Evolutionary conservation across 2,797 vertebrate species (phyloP), one percentile per base, ranked within the genome.

Genomic region (Intellagama lesueurii): DNA sequence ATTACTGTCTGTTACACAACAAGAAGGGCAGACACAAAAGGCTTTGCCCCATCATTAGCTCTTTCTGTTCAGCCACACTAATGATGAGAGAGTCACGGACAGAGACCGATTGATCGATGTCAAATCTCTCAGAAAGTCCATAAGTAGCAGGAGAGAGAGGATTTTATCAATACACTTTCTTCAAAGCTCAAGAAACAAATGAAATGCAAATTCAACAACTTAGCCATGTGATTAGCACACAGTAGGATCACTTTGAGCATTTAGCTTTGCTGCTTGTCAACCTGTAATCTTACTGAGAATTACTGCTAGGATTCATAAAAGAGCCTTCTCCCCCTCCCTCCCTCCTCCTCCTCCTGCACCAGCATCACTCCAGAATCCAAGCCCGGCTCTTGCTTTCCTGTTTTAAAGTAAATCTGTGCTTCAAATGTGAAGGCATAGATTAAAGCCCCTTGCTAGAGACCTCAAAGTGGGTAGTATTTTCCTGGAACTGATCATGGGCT

Each of bases 191-290:
- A 85, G 89, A 94, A 95, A 95, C 32, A 91, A 95, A 95, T 89
- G 93, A 94, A 96, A 94, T 92, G 90, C 85, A 96, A 94, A 96
- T 96, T 93, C 94, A 95, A 96, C 94, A 96, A 96, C 95, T 95
- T 95, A 96, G 90, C 88, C 92, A 90, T 92, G 92, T 95, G 96
- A 95, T 96, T 95, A 91, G 93, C 6, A 86, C 94, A 91, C 92
- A 88, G 94, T 93, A 77, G 92, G 95, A 92, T 89, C 66, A 88
- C 92, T 96, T 90, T 32, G 92, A 92, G 91, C 91, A 47, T 92
- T 96, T 92, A 91, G 82, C 40, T 92, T 93, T 94, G 87, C 93
- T 93, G 95, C 92, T 94, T 68, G 5, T 88, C 92, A 94, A 91
- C 91, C 92, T 93, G 86, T 94, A 95, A 94, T 91, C 95, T 95